A percentile compares a stretch with the other conserved stretches of the same genome.
These are phyloP conservation scores for Otolemur crassicaudatus DNA, from an alignment of 2,797 vertebrate species.

Conservation along the genomic window DNA sequence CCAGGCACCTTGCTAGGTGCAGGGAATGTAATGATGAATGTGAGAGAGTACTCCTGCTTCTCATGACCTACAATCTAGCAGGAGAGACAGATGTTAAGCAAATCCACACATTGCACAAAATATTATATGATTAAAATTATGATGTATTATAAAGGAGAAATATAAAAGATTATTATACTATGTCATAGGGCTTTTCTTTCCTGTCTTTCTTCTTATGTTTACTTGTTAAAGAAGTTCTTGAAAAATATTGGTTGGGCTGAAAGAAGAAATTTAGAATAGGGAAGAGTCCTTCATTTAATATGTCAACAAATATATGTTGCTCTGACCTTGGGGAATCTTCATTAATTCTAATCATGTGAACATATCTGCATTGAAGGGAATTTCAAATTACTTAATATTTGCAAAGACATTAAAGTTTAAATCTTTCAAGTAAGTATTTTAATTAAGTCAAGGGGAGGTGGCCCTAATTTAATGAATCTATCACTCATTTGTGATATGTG, in stretches of 20 bases:
- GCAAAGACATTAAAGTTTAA: not conserved
- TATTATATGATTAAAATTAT: not conserved
- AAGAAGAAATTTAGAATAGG: not conserved
- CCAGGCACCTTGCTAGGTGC: not conserved
- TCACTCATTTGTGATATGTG: not conserved
- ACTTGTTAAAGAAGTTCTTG: not conserved
- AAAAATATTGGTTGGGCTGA: not conserved
- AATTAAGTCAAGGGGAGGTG: not conserved
- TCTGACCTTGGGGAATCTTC: not conserved
- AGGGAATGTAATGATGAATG: not conserved
- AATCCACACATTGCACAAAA: not conserved
- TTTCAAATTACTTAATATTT: not conserved
- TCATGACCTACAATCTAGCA: not conserved
- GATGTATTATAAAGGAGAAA: not conserved
- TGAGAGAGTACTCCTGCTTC: not conserved
- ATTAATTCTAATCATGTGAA: not conserved
- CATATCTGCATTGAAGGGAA: not conserved
- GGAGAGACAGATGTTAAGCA: not conserved
- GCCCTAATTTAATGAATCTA: not conserved
- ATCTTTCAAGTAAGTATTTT: constrained; percentile 2
- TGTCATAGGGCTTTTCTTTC: not conserved
- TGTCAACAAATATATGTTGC: not conserved
- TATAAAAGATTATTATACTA: not conserved
- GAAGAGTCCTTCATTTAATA: not conserved
- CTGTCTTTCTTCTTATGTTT: not conserved